phyloP scores from a whole-genome alignment of 2,797 vertebrate genomes.

The Rhynchotus rufescens region DNA sequence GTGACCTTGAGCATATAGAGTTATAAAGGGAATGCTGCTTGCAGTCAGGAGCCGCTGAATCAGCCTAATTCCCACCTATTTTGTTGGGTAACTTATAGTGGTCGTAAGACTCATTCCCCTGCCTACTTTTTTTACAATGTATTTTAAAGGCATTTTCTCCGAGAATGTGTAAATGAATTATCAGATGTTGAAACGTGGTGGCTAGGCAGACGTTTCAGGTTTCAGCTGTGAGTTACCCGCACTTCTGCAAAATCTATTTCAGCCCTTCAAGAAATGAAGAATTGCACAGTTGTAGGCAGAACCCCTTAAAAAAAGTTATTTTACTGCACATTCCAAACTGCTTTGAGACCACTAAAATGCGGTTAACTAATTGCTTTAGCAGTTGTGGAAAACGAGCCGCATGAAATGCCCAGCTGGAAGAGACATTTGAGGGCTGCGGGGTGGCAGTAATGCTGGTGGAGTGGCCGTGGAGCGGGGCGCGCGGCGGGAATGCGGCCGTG shows the following conservation, averaged over 20 bases:
- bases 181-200: constrained; percentile 68
- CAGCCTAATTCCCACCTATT: not conserved
- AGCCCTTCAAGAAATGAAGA: constrained; percentile 62
- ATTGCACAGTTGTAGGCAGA: constrained; percentile 62
- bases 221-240: constrained; percentile 56
- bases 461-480: constrained; percentile 60
- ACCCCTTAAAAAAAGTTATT: constrained; percentile 47
- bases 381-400: constrained; percentile 71
- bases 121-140: not conserved
- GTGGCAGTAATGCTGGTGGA: constrained; percentile 73
- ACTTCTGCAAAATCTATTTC: constrained; percentile 75
- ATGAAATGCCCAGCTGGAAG: constrained; percentile 77
- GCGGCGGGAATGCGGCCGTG: no score
- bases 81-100: not conserved
- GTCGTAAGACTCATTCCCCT: not conserved
- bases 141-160: constrained; percentile 46
- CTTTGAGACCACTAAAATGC: constrained; percentile 67
- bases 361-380: constrained; percentile 76
- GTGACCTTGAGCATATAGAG: not conserved
- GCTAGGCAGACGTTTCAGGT: constrained; percentile 58
- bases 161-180: constrained; percentile 63
- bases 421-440: constrained; percentile 70
- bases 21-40: not conserved
- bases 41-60: not conserved
- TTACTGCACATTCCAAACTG: constrained; percentile 75